Evolutionary conservation across 2,113 vertebrate species (phyloP).

Genomic region (Copsychus sechellarum): DNA sequence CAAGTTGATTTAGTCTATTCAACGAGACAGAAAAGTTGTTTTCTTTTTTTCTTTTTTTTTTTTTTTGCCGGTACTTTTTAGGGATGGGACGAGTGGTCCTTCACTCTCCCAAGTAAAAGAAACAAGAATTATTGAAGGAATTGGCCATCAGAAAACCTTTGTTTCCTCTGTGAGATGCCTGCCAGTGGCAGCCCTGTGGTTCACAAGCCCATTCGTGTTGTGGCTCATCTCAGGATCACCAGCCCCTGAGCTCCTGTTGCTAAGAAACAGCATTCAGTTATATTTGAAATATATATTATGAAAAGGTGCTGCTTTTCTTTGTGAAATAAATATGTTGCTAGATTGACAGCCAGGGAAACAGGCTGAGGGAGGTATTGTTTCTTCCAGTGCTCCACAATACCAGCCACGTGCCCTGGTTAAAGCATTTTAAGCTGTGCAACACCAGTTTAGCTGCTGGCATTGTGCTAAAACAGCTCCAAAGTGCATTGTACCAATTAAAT

Average conservation of each 20-base stretch:
- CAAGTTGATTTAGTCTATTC: slow-evolving; percentile 18
- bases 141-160: not conserved
- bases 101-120: not conserved
- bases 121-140: not conserved
- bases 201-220: not conserved
- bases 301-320: slow-evolving; percentile 22
- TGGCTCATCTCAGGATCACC: not conserved
- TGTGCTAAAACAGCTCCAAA: not conserved
- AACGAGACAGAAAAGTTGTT: not conserved
- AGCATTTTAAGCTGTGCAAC: not conserved
- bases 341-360: slow-evolving; percentile 16
- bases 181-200: not conserved
- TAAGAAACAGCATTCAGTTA: not conserved
- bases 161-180: not conserved
- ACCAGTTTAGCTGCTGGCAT: not conserved
- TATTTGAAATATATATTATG: slow-evolving; percentile 44
- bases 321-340: slow-evolving; percentile 11
- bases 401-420: not conserved
- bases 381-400: not conserved
- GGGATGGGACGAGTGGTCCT: not conserved
- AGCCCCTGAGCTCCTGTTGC: not conserved
- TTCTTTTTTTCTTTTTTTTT: not conserved
- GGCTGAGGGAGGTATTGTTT: not conserved
- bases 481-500: not conserved
- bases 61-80: not conserved